Evolutionary conservation across 2,113 vertebrate species (phyloP).

Genomic region (Menura novaehollandiae): DNA sequence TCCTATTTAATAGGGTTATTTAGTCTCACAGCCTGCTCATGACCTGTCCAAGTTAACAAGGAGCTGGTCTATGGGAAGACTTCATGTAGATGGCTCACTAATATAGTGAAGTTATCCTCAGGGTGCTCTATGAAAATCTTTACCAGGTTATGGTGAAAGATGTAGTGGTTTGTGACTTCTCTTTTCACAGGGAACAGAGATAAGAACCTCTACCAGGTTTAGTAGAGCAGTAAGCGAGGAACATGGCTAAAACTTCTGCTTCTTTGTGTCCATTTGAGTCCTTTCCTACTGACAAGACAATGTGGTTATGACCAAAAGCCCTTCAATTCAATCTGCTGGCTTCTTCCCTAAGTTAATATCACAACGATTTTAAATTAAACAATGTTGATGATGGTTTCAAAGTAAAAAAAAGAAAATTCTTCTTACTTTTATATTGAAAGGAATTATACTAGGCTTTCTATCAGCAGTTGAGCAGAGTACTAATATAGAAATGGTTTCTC

Average conservation of each 20-base stretch:
- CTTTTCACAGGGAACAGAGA: not conserved
- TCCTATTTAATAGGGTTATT: not conserved
- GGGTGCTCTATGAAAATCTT: not conserved
- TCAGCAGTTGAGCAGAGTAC: not conserved
- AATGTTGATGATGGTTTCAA: not conserved
- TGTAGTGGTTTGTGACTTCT: not conserved
- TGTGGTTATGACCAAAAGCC: not conserved
- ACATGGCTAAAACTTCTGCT: not conserved
- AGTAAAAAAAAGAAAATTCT: not conserved
- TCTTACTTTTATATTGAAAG: not conserved
- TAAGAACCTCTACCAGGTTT: not conserved
- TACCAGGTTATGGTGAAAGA: not conserved
- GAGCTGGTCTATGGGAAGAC: not conserved
- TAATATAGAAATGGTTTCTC: slow-evolving; percentile 7
- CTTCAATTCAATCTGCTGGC: not conserved
- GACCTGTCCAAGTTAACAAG: not conserved
- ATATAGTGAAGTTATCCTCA: not conserved
- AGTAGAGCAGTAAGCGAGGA: not conserved
- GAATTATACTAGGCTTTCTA: not conserved
- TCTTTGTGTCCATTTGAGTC: not conserved
- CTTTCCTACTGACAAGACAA: not conserved
- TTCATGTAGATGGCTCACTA: not conserved
- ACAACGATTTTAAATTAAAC: not conserved
- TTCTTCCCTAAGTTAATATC: not conserved
- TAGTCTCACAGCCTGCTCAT: not conserved